Conservation (phyloP, 2,113 vertebrate genomes). For the Eubucco bourcierii region DNA sequence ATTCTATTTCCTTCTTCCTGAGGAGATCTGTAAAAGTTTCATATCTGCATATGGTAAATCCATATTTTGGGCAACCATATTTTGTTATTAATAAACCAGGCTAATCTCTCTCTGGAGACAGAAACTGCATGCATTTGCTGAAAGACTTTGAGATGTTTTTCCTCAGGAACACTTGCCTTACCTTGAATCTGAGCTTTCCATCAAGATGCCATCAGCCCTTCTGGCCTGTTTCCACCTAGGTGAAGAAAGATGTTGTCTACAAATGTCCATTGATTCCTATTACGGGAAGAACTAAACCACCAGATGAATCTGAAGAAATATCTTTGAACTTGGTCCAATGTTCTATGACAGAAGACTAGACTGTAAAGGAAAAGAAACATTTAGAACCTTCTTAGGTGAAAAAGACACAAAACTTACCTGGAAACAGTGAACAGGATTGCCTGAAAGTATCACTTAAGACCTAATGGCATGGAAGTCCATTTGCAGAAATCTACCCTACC, state of each 20-base stretch:
- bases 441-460: not conserved
- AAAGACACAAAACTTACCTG: not conserved
- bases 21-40: not conserved
- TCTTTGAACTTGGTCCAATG: not conserved
- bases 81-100: not conserved
- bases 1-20: not conserved
- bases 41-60: not conserved
- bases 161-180: not conserved
- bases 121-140: not conserved
- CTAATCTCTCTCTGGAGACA: not conserved
- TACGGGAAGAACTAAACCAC: not conserved
- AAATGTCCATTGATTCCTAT: not conserved
- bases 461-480: slow-evolving; percentile 14
- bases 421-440: not conserved
- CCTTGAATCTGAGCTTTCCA: not conserved
- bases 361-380: not conserved
- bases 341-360: not conserved
- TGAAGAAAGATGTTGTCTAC: not conserved
- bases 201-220: not conserved
- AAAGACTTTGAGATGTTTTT: not conserved
- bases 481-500: slow-evolving; percentile 53
- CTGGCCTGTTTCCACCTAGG: not conserved
- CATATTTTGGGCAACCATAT: not conserved
- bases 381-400: too few relatives aligned
- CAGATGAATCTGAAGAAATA: not conserved